Evolutionary conservation across 2,888 invertebrate species (phyloP).

Genomic region (Ganaspis brasiliensis): DNA sequence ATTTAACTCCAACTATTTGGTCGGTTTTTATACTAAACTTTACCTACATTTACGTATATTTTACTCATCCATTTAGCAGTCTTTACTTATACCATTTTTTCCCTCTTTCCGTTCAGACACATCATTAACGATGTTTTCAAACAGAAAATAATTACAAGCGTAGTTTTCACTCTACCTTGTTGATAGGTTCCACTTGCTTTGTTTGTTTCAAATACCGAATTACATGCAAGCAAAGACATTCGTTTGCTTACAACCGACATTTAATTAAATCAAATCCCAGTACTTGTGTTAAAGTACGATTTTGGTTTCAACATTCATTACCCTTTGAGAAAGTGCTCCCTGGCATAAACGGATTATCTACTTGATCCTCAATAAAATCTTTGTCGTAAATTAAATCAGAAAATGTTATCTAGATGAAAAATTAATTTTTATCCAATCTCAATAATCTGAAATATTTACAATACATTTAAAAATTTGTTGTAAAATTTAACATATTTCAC

Average conservation of each 20-base stretch:
- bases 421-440: no score
- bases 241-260: slow-evolving; percentile 3
- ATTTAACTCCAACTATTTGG: no score
- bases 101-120: no score
- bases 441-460: no score
- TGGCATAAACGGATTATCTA: neutral
- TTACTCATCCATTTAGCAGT: no score
- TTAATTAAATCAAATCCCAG: slow-evolving; percentile 19
- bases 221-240: slow-evolving; percentile 1
- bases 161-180: neutral
- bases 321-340: neutral
- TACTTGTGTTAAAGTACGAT: neutral
- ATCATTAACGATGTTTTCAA: neutral
- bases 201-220: slow-evolving; percentile 7
- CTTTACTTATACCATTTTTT: no score
- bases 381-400: no score
- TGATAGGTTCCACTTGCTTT: slow-evolving; percentile 15
- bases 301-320: slow-evolving; percentile 18
- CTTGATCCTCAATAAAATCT: neutral
- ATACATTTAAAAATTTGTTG: no score
- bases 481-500: no score
- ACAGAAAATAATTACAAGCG: neutral
- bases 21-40: no score
- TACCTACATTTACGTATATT: no score
- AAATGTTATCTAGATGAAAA: no score